Evolutionary conservation across 2,888 invertebrate genomes (phyloP), one percentile per base, ranked within the genome.

Genomic region (Altica lythri): DNA sequence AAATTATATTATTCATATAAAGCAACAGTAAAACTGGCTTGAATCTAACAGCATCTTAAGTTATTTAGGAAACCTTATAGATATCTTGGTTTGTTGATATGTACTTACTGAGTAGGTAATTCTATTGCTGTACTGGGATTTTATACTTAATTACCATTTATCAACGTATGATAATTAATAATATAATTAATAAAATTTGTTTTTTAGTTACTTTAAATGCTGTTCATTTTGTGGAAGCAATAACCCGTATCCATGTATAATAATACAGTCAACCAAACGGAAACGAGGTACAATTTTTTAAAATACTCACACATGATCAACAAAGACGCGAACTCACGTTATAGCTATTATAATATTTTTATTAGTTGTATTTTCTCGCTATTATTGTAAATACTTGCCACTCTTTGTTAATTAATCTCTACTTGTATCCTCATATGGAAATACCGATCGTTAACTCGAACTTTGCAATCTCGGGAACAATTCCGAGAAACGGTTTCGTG

Each of bases 331-430:
- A 50, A 55, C 54, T 61, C 59, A 61, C 61, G 55, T 53, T 58
- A 57, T 57, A 29, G 49, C 56, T 61, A 61, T 61, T 59, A 61
- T 60, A 35, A 45, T 55, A 61, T 58, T 54, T 61, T 59, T 59
- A 53, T 54, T 29, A 18, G 50, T 38, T 53, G 51, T 52, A 49
- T 61, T 55, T 56, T 59, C 61, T 59, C 55, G 57, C 59, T 59
- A 57, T 57, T 61, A 59, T 61, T 55, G 61, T 56, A 59, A 61
- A 56, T 56, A 42, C 56, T 54, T 53, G 51, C 58, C 52, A 52
- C 51, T 53, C 43, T 49, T 50, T 52, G 55, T 57, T 61, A 61
- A 61, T 59, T 61, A 61, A 59, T 57, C 48, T 56, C 27, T 45
- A 47, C 45, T 30, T 22, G 45, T 48, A 51, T 46, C 56, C 48